Evolutionary conservation across 2,113 vertebrate genomes (phyloP).

Genomic region (Gambusia affinis): DNA sequence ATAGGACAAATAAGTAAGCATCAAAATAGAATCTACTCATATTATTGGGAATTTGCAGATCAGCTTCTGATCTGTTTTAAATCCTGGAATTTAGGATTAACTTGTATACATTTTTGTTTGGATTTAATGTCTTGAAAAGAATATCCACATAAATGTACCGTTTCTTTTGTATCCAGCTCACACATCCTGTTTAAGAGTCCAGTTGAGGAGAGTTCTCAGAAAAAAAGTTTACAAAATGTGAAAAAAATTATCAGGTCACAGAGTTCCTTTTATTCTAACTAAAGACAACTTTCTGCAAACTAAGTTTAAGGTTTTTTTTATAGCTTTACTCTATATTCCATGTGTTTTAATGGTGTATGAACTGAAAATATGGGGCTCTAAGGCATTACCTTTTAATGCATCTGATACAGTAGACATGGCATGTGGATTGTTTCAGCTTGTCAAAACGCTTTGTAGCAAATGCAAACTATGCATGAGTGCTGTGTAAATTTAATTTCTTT

Average conservation of each 20-base stretch:
- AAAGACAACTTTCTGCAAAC: neutral
- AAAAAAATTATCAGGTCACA: neutral
- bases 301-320: neutral
- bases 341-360: too few species aligned
- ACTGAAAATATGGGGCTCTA: too few species aligned
- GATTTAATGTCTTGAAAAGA: neutral
- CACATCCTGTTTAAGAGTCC: neutral
- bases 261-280: neutral
- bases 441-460: neutral
- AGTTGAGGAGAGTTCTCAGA: neutral
- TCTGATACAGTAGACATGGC: neutral
- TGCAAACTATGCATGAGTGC: neutral
- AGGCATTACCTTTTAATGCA: neutral
- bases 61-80: neutral
- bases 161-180: neutral
- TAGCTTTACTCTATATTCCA: neutral
- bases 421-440: neutral
- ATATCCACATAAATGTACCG: neutral
- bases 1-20: neutral
- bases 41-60: neutral
- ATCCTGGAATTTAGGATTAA: neutral
- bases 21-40: neutral
- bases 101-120: neutral
- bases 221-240: neutral
- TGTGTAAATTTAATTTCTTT: neutral